phyloP scores from a whole-genome alignment of 2,888 invertebrate genomes.

The Phaonia tiefii region DNA sequence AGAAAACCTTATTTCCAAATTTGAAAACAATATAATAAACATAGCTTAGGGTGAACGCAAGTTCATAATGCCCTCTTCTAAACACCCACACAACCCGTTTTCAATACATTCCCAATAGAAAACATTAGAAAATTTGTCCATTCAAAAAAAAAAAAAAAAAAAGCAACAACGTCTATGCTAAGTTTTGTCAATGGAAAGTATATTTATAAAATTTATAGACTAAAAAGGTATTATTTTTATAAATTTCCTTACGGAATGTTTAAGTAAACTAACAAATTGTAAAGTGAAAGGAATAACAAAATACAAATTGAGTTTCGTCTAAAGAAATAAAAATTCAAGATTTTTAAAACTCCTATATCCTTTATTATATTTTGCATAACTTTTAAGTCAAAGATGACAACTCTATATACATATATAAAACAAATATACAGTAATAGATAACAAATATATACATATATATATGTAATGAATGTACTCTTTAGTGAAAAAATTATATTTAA shows the following conservation, averaged over 20 bases:
- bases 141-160: neutral
- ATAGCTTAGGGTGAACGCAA: too few relatives aligned
- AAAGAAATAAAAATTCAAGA: conserved; percentile 10
- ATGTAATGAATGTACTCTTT: conserved; percentile 33
- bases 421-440: conserved; percentile 27
- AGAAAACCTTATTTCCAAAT: too few relatives aligned
- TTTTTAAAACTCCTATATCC: conserved; percentile 44
- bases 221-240: conserved; percentile 7
- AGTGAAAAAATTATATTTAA: conserved; percentile 45
- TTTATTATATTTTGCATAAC: conserved; percentile 35
- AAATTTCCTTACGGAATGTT: neutral
- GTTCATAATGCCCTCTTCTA: too few relatives aligned
- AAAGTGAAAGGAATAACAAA: conserved; percentile 1
- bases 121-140: neutral
- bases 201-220: conserved; percentile 9
- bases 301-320: conserved; percentile 49
- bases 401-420: conserved; percentile 35
- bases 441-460: conserved; percentile 28
- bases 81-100: neutral
- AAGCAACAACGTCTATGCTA: neutral
- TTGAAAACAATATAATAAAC: too few relatives aligned
- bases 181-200: too few relatives aligned
- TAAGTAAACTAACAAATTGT: neutral
- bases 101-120: conserved; percentile 10
- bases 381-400: conserved; percentile 43